Conservation (phyloP, 2,113 vertebrate species). For the Pristiophorus japonicus region DNA sequence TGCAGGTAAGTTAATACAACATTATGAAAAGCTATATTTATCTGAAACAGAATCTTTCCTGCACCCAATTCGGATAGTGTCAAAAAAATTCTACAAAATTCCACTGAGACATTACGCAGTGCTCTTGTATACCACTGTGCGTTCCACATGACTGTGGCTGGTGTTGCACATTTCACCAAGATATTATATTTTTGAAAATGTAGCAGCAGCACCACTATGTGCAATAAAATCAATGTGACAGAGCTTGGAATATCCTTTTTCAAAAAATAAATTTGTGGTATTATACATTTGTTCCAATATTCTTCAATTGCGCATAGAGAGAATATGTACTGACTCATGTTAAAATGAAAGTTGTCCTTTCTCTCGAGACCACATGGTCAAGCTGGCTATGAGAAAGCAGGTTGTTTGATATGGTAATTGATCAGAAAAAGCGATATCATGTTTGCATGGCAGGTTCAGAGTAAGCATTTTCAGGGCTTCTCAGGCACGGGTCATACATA, state of each 20-base stretch:
- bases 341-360: background rate
- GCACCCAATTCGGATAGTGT: background rate
- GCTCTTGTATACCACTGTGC: background rate
- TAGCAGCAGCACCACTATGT: background rate
- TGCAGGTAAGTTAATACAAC: background rate
- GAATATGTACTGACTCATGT: background rate
- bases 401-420: background rate
- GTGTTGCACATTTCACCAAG: background rate
- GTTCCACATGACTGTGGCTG: background rate
- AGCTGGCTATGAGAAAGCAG: background rate
- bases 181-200: background rate
- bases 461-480: background rate
- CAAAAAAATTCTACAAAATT: background rate
- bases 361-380: background rate
- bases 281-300: background rate
- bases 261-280: background rate
- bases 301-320: background rate
- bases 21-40: slow-evolving; percentile 21
- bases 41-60: background rate
- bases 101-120: background rate
- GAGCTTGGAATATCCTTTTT: background rate
- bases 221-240: background rate
- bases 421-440: background rate
- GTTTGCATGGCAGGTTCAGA: background rate
- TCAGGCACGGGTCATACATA: background rate